These are phyloP conservation scores for Excalfactoria chinensis DNA, from an alignment of 2,113 vertebrate genomes.

Conservation along the genomic window DNA sequence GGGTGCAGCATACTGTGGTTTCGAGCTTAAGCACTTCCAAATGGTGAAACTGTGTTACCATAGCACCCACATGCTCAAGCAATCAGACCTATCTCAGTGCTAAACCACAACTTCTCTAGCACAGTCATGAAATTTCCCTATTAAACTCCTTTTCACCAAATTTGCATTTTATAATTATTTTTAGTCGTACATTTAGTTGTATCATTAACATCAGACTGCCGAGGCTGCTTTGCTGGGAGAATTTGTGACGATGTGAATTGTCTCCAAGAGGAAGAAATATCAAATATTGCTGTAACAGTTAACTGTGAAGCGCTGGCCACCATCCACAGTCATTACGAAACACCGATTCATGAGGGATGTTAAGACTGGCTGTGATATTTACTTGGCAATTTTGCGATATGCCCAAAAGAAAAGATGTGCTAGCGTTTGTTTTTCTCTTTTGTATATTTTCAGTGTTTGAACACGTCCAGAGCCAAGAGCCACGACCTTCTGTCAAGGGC, in stretches of 20 bases:
- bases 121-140: constrained; percentile 25
- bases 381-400: background rate
- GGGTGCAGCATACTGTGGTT: constrained; percentile 77
- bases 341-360: background rate
- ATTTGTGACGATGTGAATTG: background rate
- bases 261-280: background rate
- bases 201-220: background rate
- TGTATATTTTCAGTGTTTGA: background rate
- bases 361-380: background rate
- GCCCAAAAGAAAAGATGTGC: background rate
- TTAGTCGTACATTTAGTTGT: background rate
- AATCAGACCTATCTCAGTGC: constrained; percentile 75
- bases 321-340: background rate
- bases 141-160: constrained; percentile 7
- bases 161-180: constrained; percentile 44
- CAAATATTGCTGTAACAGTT: background rate
- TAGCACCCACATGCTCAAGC: constrained; percentile 73
- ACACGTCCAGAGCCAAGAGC: background rate
- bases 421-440: background rate
- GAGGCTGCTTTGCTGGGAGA: background rate
- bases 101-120: constrained; percentile 87
- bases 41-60: constrained; percentile 81
- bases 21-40: constrained; percentile 69
- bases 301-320: background rate
- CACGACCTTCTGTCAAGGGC: background rate